A percentile compares a stretch with the other conserved stretches of the same genome.
These are phyloP conservation scores for Tragelaphus eurycerus DNA, from an alignment of 2,797 vertebrate genomes.

Conservation along the genomic window DNA sequence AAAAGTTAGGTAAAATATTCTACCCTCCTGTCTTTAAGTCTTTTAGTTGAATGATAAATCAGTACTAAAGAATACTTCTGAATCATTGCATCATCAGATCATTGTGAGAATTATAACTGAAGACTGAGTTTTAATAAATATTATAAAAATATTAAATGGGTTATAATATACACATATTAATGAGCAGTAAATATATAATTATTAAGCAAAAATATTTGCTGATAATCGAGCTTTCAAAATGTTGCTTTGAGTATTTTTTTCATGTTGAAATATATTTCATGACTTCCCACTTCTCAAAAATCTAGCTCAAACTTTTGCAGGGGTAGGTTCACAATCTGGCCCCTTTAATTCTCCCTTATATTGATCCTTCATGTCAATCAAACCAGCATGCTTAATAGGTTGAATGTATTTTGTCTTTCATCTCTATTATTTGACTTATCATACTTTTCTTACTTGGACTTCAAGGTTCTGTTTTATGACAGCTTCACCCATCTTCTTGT, in stretches of 20 bases:
- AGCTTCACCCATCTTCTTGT: neutral
- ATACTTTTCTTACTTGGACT: neutral
- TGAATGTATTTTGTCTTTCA: neutral
- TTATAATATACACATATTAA: neutral
- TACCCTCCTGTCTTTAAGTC: conserved; percentile 1
- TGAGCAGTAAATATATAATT: neutral
- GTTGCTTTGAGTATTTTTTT: neutral
- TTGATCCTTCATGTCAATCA: neutral
- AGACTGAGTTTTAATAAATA: conserved; percentile 9
- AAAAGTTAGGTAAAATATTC: conserved; percentile 67
- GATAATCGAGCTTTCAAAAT: neutral
- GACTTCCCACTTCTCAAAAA: neutral
- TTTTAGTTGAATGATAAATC: conserved; percentile 59
- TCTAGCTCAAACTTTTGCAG: neutral
- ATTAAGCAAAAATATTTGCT: neutral
- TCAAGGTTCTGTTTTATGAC: neutral
- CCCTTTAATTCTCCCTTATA: neutral
- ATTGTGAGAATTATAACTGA: conserved; percentile 15
- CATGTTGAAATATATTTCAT: neutral
- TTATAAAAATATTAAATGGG: neutral
- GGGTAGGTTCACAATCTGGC: neutral
- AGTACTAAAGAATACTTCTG: neutral
- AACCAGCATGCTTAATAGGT: neutral
- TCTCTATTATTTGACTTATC: neutral
- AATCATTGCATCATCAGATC: conserved; percentile 29